Conservation (phyloP, 2,797 vertebrate species). For the Dendrocincla fuliginosa region DNA sequence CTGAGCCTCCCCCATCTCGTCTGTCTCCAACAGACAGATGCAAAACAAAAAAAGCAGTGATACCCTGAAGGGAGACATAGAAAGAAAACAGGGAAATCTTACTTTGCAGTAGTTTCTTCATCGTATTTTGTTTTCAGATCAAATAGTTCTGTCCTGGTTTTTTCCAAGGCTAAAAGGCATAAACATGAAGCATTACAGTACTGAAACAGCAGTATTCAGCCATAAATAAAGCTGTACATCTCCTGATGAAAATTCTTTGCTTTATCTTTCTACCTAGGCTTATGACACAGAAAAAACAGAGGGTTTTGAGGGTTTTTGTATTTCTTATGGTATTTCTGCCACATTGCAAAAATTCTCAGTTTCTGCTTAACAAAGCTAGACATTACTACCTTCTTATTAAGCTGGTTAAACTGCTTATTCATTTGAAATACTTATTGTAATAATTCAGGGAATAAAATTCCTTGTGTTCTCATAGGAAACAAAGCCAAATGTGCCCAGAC, state of each 20-base stretch:
- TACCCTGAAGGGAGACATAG: conserved; percentile 1
- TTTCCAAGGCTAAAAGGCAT: conserved; percentile 90
- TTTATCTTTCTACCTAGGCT: background rate
- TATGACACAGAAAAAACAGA: background rate
- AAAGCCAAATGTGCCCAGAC: background rate
- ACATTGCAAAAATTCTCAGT: background rate
- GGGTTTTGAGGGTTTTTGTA: background rate
- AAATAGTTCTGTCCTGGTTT: conserved; percentile 97
- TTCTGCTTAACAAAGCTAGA: background rate
- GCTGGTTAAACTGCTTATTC: background rate
- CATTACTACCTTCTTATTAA: background rate
- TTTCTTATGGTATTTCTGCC: background rate
- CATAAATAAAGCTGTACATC: conserved; percentile 20
- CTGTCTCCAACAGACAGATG: background rate
- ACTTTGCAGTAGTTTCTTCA: conserved; percentile 98
- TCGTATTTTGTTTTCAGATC: conserved; percentile 99
- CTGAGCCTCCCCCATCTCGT: background rate
- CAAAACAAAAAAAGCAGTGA: background rate
- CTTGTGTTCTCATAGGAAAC: background rate
- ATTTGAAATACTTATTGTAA: background rate
- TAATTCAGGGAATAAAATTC: background rate
- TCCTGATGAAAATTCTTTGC: conserved; percentile 5
- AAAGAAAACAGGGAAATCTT: conserved; percentile 71
- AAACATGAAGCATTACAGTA: conserved; percentile 60
- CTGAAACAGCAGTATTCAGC: conserved; percentile 6